phyloP scores from a whole-genome alignment of 1,140 invertebrate genomes.

The Hestina assimilis region DNA sequence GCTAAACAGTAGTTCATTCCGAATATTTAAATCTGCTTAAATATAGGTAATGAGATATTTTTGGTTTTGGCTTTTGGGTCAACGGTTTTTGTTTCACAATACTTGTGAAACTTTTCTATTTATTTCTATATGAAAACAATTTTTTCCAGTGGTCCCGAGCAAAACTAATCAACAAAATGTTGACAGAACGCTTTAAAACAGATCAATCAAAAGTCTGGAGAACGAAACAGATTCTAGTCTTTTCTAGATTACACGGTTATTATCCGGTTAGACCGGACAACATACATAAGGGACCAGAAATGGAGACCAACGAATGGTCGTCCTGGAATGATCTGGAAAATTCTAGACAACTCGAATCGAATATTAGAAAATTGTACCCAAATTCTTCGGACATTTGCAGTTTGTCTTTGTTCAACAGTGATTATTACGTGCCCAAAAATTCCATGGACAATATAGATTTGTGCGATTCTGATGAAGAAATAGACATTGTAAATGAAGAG shows the following conservation, averaged over 20 bases:
- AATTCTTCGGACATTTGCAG: constrained; percentile 32
- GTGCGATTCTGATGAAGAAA: constrained; percentile 52
- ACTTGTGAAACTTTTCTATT: no score
- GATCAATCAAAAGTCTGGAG: constrained; percentile 51
- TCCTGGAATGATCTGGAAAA: constrained; percentile 48
- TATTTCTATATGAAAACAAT: no score
- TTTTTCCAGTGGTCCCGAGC: constrained; percentile 74
- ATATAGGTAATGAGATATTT: no score
- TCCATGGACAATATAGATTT: constrained; percentile 15
- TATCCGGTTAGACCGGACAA: constrained; percentile 46
- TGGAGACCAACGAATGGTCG: constrained; percentile 42
- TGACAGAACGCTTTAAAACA: constrained; percentile 35
- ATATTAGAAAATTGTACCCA: constrained; percentile 47
- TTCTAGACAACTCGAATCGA: constrained; percentile 35
- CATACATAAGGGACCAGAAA: neutral
- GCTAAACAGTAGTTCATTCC: no score
- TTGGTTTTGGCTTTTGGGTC: no score
- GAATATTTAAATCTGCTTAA: no score
- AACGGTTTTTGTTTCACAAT: no score
- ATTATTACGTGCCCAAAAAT: constrained; percentile 20
- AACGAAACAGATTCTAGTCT: constrained; percentile 70
- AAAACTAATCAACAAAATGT: constrained; percentile 66
- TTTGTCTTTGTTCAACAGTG: constrained; percentile 37
- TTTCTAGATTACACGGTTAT: constrained; percentile 62
- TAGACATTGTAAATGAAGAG: constrained; percentile 49